These are phyloP conservation scores for Orchestia grillus DNA, from an alignment of 1,140 invertebrate species.

Conservation along the genomic window DNA sequence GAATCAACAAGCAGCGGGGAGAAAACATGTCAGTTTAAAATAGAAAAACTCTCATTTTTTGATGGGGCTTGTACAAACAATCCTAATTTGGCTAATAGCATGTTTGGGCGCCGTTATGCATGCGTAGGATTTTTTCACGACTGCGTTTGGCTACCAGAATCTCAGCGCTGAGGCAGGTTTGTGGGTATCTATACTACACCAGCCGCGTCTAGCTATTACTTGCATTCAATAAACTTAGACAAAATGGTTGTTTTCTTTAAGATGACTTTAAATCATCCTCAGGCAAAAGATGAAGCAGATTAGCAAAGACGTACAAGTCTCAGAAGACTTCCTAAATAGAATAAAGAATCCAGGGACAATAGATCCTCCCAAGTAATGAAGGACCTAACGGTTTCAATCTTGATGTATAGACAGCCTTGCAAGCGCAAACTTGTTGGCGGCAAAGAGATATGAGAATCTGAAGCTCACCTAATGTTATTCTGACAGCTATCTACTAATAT, in stretches of 20 bases:
- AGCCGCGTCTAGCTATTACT: neutral
- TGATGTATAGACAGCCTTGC: neutral
- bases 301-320: neutral
- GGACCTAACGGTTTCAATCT: neutral
- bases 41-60: neutral
- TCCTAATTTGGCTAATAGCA: neutral
- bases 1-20: too few species aligned
- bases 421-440: neutral
- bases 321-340: neutral
- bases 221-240: neutral
- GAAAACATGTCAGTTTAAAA: neutral
- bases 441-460: neutral
- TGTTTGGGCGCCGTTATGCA: neutral
- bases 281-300: neutral
- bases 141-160: neutral
- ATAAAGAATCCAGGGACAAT: neutral
- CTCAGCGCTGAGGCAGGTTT: neutral
- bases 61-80: neutral
- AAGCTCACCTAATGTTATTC: neutral
- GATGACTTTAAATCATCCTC: neutral
- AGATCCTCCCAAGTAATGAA: neutral
- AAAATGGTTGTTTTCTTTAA: neutral
- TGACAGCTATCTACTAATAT: neutral
- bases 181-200: neutral
- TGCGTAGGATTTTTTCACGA: neutral